A percentile compares a stretch with the other conserved stretches of the same genome.
These are phyloP conservation scores for Vireo altiloquus DNA, from an alignment of 2,113 vertebrate genomes.

Conservation along the genomic window DNA sequence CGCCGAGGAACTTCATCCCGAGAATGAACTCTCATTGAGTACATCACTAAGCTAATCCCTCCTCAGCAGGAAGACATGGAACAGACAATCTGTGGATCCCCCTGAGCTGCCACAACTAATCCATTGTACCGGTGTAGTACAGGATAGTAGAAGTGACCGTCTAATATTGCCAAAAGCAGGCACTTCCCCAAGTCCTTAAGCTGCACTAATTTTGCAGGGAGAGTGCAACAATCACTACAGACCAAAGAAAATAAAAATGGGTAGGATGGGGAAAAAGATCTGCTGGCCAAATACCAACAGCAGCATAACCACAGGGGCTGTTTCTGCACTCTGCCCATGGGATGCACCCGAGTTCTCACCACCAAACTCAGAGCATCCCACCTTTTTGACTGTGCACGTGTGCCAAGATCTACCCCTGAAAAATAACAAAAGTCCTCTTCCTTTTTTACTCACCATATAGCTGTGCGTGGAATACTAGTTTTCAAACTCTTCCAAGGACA, in stretches of 20 bases:
- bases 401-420: neutral
- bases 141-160: neutral
- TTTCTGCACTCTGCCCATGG: neutral
- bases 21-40: neutral
- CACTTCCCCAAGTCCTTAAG: neutral
- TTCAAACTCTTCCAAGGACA: neutral
- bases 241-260: neutral
- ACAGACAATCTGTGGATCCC: neutral
- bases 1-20: neutral
- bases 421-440: neutral
- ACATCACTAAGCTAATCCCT: neutral
- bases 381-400: fast-evolving
- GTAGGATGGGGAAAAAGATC: neutral
- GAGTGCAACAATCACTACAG: neutral
- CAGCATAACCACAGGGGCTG: neutral
- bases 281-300: neutral
- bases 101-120: neutral
- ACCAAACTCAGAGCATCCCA: neutral
- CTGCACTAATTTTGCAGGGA: neutral
- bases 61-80: neutral
- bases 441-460: neutral
- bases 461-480: neutral
- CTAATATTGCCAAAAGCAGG: neutral
- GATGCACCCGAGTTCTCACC: neutral
- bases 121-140: neutral